A percentile compares a stretch with the other conserved stretches of the same genome.
phyloP scores from a whole-genome alignment of 2,113 vertebrate genomes.

The Ophiodon elongatus region DNA sequence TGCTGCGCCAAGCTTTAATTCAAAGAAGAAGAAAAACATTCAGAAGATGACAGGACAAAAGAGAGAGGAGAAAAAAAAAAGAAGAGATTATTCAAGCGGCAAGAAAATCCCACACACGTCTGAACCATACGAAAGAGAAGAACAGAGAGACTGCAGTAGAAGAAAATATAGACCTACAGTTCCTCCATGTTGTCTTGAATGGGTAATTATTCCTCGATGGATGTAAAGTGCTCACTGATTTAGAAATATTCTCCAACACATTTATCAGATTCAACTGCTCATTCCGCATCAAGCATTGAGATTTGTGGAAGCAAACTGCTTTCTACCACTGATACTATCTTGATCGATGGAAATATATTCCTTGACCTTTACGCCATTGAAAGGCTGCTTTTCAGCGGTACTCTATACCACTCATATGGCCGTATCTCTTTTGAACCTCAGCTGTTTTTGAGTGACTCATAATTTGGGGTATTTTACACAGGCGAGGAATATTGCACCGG shows the following conservation, averaged over 20 bases:
- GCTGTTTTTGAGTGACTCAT: slow-evolving; percentile 19
- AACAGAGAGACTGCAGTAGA: slow-evolving; percentile 33
- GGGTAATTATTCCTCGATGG: neutral
- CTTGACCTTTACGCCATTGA: slow-evolving; percentile 45
- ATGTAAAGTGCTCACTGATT: neutral
- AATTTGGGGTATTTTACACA: neutral
- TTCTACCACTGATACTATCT: slow-evolving; percentile 18
- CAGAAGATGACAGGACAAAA: slow-evolving; percentile 60
- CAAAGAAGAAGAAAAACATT: slow-evolving; percentile 19
- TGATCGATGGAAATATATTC: slow-evolving; percentile 50
- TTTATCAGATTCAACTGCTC: slow-evolving; percentile 16
- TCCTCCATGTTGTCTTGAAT: neutral
- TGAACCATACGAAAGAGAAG: slow-evolving; percentile 30
- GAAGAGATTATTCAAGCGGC: slow-evolving; percentile 50
- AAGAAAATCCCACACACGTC: slow-evolving; percentile 62
- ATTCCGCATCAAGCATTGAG: neutral
- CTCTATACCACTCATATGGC: neutral
- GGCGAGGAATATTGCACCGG: neutral
- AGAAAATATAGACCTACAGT: slow-evolving; percentile 15
- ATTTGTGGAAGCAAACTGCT: slow-evolving; percentile 18
- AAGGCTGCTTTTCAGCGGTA: slow-evolving; percentile 12
- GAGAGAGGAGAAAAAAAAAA: slow-evolving; percentile 40
- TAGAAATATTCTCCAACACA: neutral
- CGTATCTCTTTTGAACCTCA: slow-evolving; percentile 2
- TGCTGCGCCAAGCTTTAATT: slow-evolving; percentile 42